Conservation (phyloP, 2,113 vertebrate species). For the Nymphicus hollandicus region DNA sequence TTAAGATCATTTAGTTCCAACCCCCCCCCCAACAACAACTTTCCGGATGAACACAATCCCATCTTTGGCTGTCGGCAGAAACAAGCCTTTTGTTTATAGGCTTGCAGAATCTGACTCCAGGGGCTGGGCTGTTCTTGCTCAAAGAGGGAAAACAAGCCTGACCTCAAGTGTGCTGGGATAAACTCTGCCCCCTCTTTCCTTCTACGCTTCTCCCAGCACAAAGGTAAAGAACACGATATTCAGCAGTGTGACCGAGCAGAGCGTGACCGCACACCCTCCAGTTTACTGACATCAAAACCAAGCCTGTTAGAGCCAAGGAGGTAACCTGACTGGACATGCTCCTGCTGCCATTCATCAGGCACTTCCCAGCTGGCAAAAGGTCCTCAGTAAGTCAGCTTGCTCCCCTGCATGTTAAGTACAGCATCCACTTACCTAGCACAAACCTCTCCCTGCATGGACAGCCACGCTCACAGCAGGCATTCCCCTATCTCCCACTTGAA, state of each 20-base stretch:
- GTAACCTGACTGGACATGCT: not conserved
- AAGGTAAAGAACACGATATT: not conserved
- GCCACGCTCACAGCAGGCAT: accelerated
- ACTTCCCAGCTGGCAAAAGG: not conserved
- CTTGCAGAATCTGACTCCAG: not conserved
- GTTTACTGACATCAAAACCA: not conserved
- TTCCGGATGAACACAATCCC: not conserved
- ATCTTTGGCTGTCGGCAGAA: not conserved
- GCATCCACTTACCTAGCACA: accelerated
- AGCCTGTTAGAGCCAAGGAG: not conserved
- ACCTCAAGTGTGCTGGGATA: not conserved
- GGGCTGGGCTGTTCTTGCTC: not conserved
- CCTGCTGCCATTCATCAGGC: not conserved
- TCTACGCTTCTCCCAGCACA: not conserved
- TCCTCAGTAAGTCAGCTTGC: not conserved
- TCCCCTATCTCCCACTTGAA: not conserved
- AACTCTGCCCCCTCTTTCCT: not conserved
- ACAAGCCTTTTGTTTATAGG: not conserved
- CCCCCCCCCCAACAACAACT: not conserved
- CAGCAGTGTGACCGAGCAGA: not conserved
- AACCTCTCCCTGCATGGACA: accelerated
- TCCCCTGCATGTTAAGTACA: not conserved
- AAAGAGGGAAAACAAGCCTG: slow-evolving; percentile 19
- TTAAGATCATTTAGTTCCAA: not conserved
- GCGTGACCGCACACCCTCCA: not conserved